Conservation (phyloP, 1,140 invertebrate species). For the Nylanderia fulva region DNA sequence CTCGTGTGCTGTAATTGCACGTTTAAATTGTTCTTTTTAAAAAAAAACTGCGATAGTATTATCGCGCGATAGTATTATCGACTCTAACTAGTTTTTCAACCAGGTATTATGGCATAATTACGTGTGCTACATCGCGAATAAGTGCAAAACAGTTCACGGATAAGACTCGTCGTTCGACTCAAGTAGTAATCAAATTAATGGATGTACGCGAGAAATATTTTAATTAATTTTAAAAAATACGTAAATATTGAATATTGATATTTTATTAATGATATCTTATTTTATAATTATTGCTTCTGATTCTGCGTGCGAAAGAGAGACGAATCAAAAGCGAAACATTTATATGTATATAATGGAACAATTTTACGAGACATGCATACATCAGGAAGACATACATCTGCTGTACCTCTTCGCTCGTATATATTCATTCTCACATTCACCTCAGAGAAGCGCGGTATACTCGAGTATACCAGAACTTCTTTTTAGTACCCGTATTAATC, state of each 20-base stretch:
- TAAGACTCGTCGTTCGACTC: neutral
- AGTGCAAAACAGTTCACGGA: constrained; percentile 1
- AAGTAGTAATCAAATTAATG: too few species aligned
- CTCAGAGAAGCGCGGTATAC: neutral
- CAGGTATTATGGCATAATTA: neutral
- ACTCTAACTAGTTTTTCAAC: neutral
- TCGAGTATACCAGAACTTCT: constrained; percentile 28
- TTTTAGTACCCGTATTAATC: constrained; percentile 58
- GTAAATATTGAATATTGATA: too few species aligned
- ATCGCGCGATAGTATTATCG: constrained; percentile 32
- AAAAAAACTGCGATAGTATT: constrained; percentile 28
- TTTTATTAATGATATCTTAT: too few species aligned
- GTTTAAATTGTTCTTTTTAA: constrained; percentile 44
- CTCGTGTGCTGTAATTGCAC: constrained; percentile 26
- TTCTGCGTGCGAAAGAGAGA: constrained; percentile 5
- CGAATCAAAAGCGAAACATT: constrained; percentile 42
- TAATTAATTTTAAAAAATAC: too few species aligned
- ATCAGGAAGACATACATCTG: constrained; percentile 15
- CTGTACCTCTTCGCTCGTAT: constrained; percentile 25
- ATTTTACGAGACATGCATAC: constrained; percentile 22
- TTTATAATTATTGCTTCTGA: too few species aligned
- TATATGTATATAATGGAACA: constrained; percentile 35
- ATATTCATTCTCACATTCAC: constrained; percentile 3
- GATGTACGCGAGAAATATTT: too few species aligned
- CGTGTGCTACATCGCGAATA: constrained; percentile 1